Percentiles rank a stretch among this genome's conserved stretches.
These are phyloP conservation scores for Cynaeus angustus DNA, from an alignment of 2,888 invertebrate genomes.

Conservation along the genomic window DNA sequence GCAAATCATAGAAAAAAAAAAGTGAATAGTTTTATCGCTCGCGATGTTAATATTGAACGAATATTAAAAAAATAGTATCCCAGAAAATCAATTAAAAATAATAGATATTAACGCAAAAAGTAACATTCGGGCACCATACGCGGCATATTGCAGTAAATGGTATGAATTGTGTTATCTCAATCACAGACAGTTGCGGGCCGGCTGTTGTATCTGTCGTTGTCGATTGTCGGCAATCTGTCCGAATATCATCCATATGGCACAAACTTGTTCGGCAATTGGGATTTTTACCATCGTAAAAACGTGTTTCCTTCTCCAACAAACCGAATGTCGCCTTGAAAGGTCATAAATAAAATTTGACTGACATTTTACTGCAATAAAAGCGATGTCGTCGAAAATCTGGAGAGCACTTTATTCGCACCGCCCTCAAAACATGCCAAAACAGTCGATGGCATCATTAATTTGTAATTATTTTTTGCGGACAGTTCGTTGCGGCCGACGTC, in stretches of 20 bases:
- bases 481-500: not conserved
- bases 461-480: not conserved
- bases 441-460: no score
- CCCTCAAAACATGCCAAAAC: no score
- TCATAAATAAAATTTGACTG: constrained; percentile 30
- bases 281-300: constrained; percentile 52
- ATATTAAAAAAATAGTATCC: constrained; percentile 7
- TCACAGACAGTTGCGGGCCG: constrained; percentile 62
- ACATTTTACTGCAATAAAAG: no score
- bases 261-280: constrained; percentile 54
- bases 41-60: not conserved
- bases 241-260: constrained; percentile 64
- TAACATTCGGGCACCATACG: constrained; percentile 63
- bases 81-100: constrained; percentile 42
- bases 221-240: constrained; percentile 61
- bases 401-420: not conserved
- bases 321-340: not conserved
- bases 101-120: constrained; percentile 57
- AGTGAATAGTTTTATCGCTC: no score
- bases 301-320: constrained; percentile 27
- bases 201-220: constrained; percentile 59
- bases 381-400: no score
- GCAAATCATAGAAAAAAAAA: no score
- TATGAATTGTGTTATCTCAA: constrained; percentile 61
- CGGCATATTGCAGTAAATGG: constrained; percentile 54